Conservation (phyloP, 2,113 vertebrate species). For the Microcebus griseorufus region DNA sequence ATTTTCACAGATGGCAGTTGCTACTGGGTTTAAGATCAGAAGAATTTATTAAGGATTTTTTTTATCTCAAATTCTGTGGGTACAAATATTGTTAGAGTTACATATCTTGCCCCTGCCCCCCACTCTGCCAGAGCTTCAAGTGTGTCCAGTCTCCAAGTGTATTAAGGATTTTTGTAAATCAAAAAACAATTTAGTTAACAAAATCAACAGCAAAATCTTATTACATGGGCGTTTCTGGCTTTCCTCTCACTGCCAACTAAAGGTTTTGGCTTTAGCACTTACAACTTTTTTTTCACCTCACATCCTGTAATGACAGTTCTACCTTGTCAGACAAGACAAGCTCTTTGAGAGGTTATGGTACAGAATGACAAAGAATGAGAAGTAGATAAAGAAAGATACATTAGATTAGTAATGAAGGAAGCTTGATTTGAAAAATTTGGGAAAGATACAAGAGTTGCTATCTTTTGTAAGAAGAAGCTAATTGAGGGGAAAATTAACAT, state of each 20-base stretch:
- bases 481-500: not conserved
- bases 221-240: not conserved
- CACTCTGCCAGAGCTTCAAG: no score
- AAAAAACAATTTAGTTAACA: not conserved
- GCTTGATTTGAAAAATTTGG: not conserved
- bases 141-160: not conserved
- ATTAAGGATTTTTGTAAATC: not conserved
- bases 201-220: not conserved
- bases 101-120: no score
- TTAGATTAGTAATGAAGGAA: not conserved
- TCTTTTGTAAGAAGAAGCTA: not conserved
- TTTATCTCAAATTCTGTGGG: no score
- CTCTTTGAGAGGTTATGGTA: not conserved
- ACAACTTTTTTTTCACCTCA: not conserved
- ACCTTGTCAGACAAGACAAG: not conserved
- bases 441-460: not conserved
- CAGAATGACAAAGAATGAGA: not conserved
- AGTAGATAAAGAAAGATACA: not conserved
- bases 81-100: no score
- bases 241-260: not conserved
- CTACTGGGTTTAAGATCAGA: not conserved
- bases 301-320: not conserved
- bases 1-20: slow-evolving; percentile 9
- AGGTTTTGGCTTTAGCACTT: not conserved
- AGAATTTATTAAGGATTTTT: not conserved